These are phyloP conservation scores for Gadus macrocephalus DNA, from an alignment of 2,113 vertebrate species.

Conservation along the genomic window DNA sequence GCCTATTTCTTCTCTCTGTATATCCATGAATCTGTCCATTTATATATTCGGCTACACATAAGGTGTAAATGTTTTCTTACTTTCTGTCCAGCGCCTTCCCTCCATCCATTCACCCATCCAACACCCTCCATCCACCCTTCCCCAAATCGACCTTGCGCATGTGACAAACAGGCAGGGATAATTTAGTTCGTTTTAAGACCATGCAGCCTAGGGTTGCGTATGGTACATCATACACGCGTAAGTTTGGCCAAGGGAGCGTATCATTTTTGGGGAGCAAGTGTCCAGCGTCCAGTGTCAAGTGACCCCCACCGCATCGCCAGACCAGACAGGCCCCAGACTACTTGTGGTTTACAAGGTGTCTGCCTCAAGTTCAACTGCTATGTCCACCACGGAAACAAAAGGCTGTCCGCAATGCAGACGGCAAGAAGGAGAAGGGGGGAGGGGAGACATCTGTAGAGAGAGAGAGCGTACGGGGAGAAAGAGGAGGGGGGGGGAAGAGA, in stretches of 20 bases:
- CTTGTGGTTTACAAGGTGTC: conserved; percentile 76
- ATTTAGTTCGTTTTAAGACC: too few species aligned
- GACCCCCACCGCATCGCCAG: conserved; percentile 35
- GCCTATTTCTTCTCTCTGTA: not conserved
- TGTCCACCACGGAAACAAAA: conserved; percentile 64
- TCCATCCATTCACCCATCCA: too few species aligned
- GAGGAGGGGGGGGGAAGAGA: conserved; percentile 18
- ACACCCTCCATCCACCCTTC: too few species aligned
- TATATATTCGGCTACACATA: not conserved
- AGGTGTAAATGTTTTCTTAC: too few species aligned
- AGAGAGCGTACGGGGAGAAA: not conserved
- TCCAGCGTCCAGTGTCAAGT: conserved; percentile 8
- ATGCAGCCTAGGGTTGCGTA: too few species aligned
- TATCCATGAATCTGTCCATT: not conserved
- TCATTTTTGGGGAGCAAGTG: not conserved
- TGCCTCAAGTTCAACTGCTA: conserved; percentile 82
- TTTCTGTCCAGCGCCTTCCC: too few species aligned
- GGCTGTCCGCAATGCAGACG: conserved; percentile 45
- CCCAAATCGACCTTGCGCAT: too few species aligned
- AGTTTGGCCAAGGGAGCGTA: not conserved
- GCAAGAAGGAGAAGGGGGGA: conserved; percentile 23
- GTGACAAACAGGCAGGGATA: too few species aligned
- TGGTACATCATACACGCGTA: too few species aligned
- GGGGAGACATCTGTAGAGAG: not conserved
- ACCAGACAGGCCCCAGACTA: conserved; percentile 76